Evolutionary conservation across 2,888 invertebrate genomes (phyloP), one percentile per base, ranked within the genome.

Genomic region (Uropetala carovei): DNA sequence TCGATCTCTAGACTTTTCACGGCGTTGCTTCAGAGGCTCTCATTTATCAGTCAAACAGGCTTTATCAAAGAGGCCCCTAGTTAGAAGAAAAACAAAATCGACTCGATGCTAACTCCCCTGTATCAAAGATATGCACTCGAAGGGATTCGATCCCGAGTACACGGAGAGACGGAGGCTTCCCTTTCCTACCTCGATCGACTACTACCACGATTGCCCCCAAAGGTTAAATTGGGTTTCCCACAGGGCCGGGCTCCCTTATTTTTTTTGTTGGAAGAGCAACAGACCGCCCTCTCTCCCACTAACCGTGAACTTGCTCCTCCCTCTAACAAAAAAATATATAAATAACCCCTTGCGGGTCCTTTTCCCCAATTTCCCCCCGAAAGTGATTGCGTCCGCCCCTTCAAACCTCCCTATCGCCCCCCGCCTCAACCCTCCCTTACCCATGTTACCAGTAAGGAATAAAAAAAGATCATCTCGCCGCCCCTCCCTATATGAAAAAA

Each of bases 321-420:
- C 10, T 9, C 22, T 9, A n/a, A 22, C 3, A 75, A 22, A 75
- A 64, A 75, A 75, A 75, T 22, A 27, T 22, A 75, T 75, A 75
- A 75, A 75, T 75, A 27, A 75, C 75, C 22, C 22, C 22, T 75
- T 13, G 27, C 75, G 27, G 27, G 75, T 27, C 75, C 75, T 75
- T 75, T 75, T 75, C 75, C 75, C 75, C 75, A 75, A 75, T 75
- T 75, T 75, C 75, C 75, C 75, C 22, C 27, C 27, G 22, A 75
- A 75, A 75, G 27, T 27, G 75, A 75, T 75, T 75, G 75, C 75
- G 75, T 27, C 75, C 75, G 75, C 75, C 75, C 22, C 27, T 75
- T 75, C 22, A 43, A 43, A 43, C 43, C 43, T 43, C 43, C 43
- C 43, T 5, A 3, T 43, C 5, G 3, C 43, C 3, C 27, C 27